These are phyloP conservation scores for Cacatua alba DNA, from an alignment of 2,113 vertebrate genomes.

Conservation along the genomic window DNA sequence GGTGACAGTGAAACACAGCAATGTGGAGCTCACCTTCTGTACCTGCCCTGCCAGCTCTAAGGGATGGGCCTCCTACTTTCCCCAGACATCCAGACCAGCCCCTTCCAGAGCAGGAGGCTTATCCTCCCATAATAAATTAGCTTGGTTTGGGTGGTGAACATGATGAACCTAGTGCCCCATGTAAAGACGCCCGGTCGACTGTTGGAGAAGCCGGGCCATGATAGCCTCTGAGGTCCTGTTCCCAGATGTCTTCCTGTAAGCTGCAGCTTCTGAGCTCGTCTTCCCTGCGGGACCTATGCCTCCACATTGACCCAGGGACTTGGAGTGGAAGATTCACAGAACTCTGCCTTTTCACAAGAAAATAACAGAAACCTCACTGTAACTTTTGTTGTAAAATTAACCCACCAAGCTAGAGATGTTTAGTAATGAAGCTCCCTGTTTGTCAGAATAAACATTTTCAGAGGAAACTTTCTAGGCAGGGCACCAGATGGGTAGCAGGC, in stretches of 20 bases:
- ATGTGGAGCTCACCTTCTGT: too few relatives aligned
- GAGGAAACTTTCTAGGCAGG: background rate
- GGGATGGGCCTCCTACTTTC: too few relatives aligned
- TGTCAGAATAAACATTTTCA: background rate
- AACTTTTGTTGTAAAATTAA: background rate
- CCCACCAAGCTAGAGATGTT: background rate
- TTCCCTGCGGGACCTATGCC: background rate
- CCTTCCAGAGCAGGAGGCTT: too few relatives aligned
- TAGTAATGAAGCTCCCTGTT: background rate
- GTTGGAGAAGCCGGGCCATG: too few relatives aligned
- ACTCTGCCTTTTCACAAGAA: background rate
- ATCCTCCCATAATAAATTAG: too few relatives aligned
- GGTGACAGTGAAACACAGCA: too few relatives aligned
- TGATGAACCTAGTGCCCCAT: too few relatives aligned
- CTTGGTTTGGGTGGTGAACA: too few relatives aligned
- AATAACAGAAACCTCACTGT: background rate
- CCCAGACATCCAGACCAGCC: too few relatives aligned
- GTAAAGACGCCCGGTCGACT: too few relatives aligned
- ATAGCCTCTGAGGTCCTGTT: too few relatives aligned
- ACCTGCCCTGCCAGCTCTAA: too few relatives aligned
- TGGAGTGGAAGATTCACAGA: background rate
- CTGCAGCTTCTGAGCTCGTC: background rate
- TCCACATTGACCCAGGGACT: background rate
- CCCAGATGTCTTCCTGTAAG: background rate
- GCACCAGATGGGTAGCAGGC: background rate